These are phyloP conservation scores for Agrochola macilenta DNA, from an alignment of 2,888 invertebrate species.

Conservation along the genomic window DNA sequence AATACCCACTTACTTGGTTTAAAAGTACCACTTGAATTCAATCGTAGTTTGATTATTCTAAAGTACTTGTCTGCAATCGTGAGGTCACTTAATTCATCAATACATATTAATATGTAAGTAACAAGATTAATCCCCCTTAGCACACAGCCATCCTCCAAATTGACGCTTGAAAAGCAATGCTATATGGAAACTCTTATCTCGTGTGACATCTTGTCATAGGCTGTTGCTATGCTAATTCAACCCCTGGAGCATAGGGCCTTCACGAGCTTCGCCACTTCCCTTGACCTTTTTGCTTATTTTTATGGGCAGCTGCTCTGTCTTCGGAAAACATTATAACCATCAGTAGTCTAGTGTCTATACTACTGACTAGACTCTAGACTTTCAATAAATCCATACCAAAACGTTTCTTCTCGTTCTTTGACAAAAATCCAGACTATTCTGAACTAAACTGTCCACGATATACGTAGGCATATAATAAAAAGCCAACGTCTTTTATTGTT, in stretches of 20 bases:
- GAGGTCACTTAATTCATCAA: constrained; percentile 2
- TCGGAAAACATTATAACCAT: neutral
- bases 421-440: constrained; percentile 21
- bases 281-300: neutral
- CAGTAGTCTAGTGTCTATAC: too few species aligned
- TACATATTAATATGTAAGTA: neutral
- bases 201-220: neutral
- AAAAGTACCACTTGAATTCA: constrained; percentile 17
- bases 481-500: constrained; percentile 57
- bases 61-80: neutral
- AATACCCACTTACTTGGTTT: constrained; percentile 11
- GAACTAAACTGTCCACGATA: constrained; percentile 6
- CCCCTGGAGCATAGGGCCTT: neutral
- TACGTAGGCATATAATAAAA: constrained; percentile 49
- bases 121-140: neutral
- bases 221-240: neutral
- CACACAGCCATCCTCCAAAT: neutral
- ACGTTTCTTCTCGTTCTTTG: too few species aligned
- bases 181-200: neutral
- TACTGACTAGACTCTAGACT: too few species aligned
- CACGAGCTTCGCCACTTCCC: neutral
- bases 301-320: neutral
- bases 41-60: neutral
- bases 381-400: neutral
- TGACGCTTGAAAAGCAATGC: neutral